Conservation (phyloP, 2,888 invertebrate genomes). For the Cheiracanthium punctorium region DNA sequence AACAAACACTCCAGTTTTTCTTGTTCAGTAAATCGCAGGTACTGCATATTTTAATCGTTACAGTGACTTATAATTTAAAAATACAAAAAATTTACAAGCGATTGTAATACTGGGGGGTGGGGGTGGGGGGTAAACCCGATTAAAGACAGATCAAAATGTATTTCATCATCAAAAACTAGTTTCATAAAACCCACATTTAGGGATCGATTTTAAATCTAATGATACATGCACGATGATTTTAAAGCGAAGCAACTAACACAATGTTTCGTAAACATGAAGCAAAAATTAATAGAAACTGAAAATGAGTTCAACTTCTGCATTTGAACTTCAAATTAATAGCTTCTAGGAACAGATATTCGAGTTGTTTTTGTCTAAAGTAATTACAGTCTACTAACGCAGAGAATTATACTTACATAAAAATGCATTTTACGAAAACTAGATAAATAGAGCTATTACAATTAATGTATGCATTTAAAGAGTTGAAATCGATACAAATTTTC, state of each 20-base stretch:
- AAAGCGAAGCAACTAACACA: neutral
- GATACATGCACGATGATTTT: too few species aligned
- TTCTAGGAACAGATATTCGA: neutral
- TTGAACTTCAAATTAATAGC: constrained; percentile 8
- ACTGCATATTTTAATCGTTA: too few species aligned
- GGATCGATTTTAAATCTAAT: too few species aligned
- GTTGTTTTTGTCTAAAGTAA: neutral
- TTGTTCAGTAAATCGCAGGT: too few species aligned
- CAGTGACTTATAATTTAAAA: too few species aligned
- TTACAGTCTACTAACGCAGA: neutral
- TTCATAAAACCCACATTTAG: too few species aligned
- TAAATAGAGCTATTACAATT: neutral
- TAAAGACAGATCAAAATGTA: too few species aligned
- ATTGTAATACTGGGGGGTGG: too few species aligned
- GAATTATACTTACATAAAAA: neutral
- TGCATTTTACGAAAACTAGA: neutral
- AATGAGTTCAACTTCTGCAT: neutral
- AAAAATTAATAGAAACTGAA: neutral
- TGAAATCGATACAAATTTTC: constrained; percentile 4
- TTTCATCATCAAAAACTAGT: too few species aligned
- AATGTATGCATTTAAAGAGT: neutral
- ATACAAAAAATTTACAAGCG: too few species aligned
- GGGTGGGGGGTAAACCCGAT: too few species aligned
- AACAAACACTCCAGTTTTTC: too few species aligned
- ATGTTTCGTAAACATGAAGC: neutral